phyloP scores from a whole-genome alignment of 2,797 vertebrate species.

The Coendou prehensilis region DNA sequence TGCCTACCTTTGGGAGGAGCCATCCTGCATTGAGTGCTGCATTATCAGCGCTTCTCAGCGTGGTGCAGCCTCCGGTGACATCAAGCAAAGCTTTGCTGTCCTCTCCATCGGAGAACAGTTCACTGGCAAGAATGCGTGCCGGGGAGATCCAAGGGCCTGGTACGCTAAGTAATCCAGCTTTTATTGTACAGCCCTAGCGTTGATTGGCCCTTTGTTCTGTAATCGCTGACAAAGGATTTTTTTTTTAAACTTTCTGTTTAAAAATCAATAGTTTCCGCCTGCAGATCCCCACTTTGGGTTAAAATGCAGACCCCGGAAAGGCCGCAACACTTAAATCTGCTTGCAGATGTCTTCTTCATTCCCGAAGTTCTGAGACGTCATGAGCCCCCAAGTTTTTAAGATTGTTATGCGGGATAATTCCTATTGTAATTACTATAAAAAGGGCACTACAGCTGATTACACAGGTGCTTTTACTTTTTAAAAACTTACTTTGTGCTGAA shows the following conservation, averaged over 20 bases:
- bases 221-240: conserved; percentile 40
- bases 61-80: neutral
- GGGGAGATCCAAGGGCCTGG: neutral
- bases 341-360: neutral
- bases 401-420: conserved; percentile 11
- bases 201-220: conserved; percentile 48
- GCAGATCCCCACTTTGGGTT: conserved; percentile 39
- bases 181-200: neutral
- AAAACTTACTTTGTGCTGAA: neutral
- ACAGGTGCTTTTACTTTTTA: neutral
- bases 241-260: neutral
- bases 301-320: neutral
- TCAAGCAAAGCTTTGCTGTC: neutral
- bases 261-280: neutral
- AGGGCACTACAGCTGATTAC: neutral
- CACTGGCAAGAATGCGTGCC: neutral
- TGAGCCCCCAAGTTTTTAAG: neutral
- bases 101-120: neutral
- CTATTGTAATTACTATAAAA: neutral
- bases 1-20: neutral
- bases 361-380: neutral
- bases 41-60: neutral
- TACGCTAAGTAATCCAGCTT: neutral
- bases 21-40: accelerated
- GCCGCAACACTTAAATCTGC: neutral